Conservation (phyloP, 2,113 vertebrate genomes). For the Gnathonemus echidnorhynchus region DNA sequence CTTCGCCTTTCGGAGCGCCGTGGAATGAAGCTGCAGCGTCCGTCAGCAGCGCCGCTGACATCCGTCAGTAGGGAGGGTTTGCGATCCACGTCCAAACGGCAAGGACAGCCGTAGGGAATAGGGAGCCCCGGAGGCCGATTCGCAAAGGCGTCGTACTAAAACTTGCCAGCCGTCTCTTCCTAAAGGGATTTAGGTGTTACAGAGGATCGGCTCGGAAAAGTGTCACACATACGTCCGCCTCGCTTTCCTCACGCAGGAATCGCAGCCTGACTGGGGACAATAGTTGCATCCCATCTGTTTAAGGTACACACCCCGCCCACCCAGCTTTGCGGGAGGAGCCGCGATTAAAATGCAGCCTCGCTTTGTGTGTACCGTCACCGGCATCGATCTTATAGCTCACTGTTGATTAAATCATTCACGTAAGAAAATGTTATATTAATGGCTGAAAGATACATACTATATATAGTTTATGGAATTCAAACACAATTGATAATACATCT, state of each 20-base stretch:
- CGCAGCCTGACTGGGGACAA: slow-evolving; percentile 52
- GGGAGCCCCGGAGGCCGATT: background rate
- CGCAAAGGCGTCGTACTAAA: background rate
- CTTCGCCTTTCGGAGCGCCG: background rate
- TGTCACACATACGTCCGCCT: background rate
- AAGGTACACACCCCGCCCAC: slow-evolving; percentile 56
- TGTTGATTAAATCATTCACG: background rate
- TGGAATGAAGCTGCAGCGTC: background rate
- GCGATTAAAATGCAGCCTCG: slow-evolving; percentile 36
- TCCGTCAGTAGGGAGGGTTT: background rate
- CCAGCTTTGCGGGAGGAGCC: slow-evolving; percentile 51
- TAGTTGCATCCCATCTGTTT: slow-evolving; percentile 55
- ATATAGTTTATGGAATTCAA: background rate
- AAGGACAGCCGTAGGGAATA: background rate
- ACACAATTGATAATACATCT: background rate
- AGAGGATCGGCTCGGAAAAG: background rate
- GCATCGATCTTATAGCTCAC: background rate
- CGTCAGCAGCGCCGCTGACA: background rate
- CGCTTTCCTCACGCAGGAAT: slow-evolving; percentile 26
- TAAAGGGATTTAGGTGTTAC: background rate
- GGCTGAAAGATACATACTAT: background rate
- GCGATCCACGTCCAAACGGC: background rate
- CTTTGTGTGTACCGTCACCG: background rate
- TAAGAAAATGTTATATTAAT: background rate
- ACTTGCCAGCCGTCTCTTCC: background rate